Evolutionary conservation across 53 echinoderm and acorn worm genomes (phyloP).

Genomic region (Crossaster papposus): DNA sequence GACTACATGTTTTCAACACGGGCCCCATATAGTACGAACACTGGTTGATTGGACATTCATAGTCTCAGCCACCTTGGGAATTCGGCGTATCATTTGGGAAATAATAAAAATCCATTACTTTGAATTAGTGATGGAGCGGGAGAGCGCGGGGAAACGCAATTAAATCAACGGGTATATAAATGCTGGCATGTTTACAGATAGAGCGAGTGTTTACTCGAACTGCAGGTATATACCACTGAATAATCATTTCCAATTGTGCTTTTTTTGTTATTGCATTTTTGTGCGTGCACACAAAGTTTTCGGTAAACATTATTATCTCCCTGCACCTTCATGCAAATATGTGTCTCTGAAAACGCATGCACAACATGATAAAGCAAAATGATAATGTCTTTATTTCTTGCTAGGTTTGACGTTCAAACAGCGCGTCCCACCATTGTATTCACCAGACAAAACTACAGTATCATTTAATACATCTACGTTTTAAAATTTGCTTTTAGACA

Average conservation of each 20-base stretch:
- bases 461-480: too few relatives aligned
- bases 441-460: too few relatives aligned
- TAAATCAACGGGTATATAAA: not conserved
- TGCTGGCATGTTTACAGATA: not conserved
- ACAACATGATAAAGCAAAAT: too few relatives aligned
- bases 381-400: too few relatives aligned
- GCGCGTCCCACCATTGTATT: too few relatives aligned
- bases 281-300: not conserved
- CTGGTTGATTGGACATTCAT: not conserved
- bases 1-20: not conserved
- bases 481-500: too few relatives aligned
- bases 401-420: too few relatives aligned
- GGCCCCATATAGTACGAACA: not conserved
- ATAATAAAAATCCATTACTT: conserved; percentile 1
- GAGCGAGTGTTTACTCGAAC: not conserved
- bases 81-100: not conserved
- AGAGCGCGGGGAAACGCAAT: not conserved
- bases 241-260: not conserved
- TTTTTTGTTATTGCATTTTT: not conserved
- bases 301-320: not conserved
- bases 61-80: not conserved
- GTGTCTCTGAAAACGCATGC: not conserved
- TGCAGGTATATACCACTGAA: not conserved
- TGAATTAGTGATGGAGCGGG: not conserved
- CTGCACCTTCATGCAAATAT: not conserved